Evolutionary conservation across 2,888 invertebrate genomes (phyloP).

Genomic region (Timema cristinae): DNA sequence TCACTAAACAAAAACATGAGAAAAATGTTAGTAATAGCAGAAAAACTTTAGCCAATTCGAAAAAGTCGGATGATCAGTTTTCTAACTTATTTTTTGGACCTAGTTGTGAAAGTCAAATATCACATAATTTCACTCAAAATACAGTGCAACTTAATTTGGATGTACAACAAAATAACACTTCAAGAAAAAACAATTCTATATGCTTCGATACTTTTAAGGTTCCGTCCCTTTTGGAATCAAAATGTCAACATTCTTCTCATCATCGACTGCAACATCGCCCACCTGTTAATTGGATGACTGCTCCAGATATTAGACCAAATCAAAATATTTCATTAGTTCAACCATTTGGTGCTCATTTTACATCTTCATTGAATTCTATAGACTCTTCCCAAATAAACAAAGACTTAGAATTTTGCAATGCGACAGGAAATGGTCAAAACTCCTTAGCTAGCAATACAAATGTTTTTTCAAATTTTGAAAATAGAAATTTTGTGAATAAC

Average conservation of each 20-base stretch:
- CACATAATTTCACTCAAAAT: too few relatives aligned
- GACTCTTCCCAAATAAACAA: constrained; percentile 14
- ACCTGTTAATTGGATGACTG: constrained; percentile 61
- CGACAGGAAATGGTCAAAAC: not conserved
- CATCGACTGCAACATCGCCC: constrained; percentile 37
- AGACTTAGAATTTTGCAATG: constrained; percentile 12
- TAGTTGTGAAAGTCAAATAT: too few relatives aligned
- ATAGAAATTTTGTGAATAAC: not conserved
- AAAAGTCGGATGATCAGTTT: too few relatives aligned
- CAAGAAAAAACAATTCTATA: too few relatives aligned
- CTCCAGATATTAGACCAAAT: constrained; percentile 45
- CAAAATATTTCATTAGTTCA: not conserved
- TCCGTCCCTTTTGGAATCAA: too few relatives aligned
- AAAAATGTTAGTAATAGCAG: too few relatives aligned
- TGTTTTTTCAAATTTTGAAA: constrained; percentile 6
- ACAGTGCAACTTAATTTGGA: too few relatives aligned
- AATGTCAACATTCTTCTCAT: not conserved
- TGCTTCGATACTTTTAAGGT: too few relatives aligned
- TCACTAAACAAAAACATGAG: too few relatives aligned
- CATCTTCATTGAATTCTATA: not conserved
- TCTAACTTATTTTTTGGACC: too few relatives aligned
- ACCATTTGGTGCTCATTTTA: not conserved
- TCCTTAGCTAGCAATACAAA: not conserved
- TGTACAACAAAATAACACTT: too few relatives aligned
- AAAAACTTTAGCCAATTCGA: too few relatives aligned